Percentiles rank a stretch among this genome's conserved stretches.
These are phyloP conservation scores for Tinamus guttatus DNA, from an alignment of 2,113 vertebrate species.

Conservation along the genomic window DNA sequence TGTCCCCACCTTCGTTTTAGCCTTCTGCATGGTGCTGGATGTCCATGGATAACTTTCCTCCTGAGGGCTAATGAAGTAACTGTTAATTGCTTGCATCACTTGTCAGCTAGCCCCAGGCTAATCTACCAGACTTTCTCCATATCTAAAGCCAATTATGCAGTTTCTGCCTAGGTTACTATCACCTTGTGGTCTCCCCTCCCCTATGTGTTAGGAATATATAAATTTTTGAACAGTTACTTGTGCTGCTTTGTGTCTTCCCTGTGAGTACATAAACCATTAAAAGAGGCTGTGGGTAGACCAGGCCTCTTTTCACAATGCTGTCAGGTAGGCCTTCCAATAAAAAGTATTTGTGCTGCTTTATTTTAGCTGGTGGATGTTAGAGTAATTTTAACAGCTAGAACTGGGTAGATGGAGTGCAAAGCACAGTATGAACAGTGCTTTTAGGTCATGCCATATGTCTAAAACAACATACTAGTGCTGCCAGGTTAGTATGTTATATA, in stretches of 20 bases:
- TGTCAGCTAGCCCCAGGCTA: not conserved
- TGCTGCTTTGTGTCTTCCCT: not conserved
- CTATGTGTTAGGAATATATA: not conserved
- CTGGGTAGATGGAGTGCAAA: not conserved
- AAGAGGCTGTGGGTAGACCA: not conserved
- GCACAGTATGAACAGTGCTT: not conserved
- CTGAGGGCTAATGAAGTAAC: not conserved
- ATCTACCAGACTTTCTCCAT: not conserved
- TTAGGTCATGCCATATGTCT: not conserved
- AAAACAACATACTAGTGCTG: not conserved
- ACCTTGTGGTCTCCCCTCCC: not conserved
- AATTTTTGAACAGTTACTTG: not conserved
- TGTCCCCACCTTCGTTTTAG: not conserved
- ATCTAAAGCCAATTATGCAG: not conserved
- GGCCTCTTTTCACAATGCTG: not conserved
- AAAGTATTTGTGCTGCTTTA: not conserved
- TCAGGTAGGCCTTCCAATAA: not conserved
- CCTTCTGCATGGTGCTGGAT: not conserved
- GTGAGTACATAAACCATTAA: not conserved
- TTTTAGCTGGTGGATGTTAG: not conserved
- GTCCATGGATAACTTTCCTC: not conserved
- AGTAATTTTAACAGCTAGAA: not conserved
- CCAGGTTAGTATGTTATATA: not conserved
- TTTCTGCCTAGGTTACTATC: not conserved
- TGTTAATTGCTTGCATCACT: not conserved